Evolutionary conservation across 2,888 invertebrate genomes (phyloP).

Genomic region (Aethes cnicana): DNA sequence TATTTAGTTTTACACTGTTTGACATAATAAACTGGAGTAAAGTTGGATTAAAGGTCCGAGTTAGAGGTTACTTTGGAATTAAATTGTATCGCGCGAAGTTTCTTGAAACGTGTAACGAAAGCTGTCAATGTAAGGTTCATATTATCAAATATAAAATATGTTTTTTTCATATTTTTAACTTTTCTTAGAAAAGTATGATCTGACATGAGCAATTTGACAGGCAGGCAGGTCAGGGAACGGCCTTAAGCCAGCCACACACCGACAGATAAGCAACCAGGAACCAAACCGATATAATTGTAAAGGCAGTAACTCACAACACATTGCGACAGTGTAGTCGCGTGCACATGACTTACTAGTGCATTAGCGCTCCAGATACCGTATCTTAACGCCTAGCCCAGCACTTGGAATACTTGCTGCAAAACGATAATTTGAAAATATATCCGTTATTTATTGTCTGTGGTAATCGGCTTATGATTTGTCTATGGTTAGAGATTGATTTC

Average conservation of each 20-base stretch:
- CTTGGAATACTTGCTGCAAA: slow-evolving; percentile 59
- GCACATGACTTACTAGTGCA: slow-evolving; percentile 76
- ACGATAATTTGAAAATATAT: slow-evolving; percentile 28
- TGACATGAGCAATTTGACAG: too few species aligned
- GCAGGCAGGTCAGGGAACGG: neutral
- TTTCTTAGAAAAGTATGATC: too few species aligned
- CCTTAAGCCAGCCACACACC: slow-evolving; percentile 4
- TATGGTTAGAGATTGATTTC: slow-evolving; percentile 23
- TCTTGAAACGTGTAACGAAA: too few species aligned
- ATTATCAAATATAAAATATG: too few species aligned
- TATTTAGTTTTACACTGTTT: too few species aligned
- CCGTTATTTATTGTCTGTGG: slow-evolving; percentile 48
- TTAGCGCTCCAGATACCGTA: slow-evolving; percentile 74
- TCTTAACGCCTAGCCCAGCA: slow-evolving; percentile 64
- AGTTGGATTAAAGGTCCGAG: too few species aligned
- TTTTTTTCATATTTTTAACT: too few species aligned
- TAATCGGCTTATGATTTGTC: slow-evolving; percentile 45
- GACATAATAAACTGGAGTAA: too few species aligned
- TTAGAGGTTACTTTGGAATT: too few species aligned
- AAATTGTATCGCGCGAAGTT: too few species aligned
- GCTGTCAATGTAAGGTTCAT: too few species aligned
- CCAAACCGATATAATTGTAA: slow-evolving; percentile 33
- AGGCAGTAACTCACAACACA: slow-evolving; percentile 54
- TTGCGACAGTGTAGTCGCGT: slow-evolving; percentile 64
- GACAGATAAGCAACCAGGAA: slow-evolving; percentile 22